phyloP scores from a whole-genome alignment of 2,113 vertebrate species.

The Anguilla japonica region DNA sequence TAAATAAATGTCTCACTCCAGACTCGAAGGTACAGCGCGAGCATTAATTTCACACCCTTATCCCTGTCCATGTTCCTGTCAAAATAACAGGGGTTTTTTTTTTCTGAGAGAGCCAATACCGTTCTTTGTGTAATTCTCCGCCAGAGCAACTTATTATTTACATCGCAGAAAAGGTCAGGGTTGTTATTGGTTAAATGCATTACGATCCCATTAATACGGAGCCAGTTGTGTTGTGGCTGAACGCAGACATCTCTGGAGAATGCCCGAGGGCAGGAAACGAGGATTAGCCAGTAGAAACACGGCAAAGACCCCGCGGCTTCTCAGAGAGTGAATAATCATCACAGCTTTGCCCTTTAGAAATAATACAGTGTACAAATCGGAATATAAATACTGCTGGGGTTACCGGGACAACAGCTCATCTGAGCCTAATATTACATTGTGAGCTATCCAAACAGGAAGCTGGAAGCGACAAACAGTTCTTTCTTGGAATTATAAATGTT shows the following conservation, averaged over 20 bases:
- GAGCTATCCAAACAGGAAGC: background rate
- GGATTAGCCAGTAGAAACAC: too few relatives aligned
- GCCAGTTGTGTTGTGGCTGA: background rate
- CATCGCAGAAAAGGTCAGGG: background rate
- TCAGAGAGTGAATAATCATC: too few relatives aligned
- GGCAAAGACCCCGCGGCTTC: too few relatives aligned
- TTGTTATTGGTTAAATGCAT: background rate
- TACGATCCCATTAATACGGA: background rate
- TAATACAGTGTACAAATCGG: too few relatives aligned
- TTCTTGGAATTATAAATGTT: background rate
- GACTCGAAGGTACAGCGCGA: too few relatives aligned
- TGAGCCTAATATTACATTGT: background rate
- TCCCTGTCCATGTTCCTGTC: background rate
- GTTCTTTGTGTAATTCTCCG: background rate
- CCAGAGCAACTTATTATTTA: background rate
- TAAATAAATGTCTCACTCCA: too few relatives aligned
- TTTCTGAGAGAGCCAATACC: background rate
- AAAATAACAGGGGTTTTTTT: background rate
- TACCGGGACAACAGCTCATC: background rate
- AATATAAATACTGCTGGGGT: background rate
- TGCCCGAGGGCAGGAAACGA: too few relatives aligned
- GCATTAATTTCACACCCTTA: slow-evolving; percentile 5
- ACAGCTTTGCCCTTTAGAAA: too few relatives aligned
- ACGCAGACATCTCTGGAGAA: too few relatives aligned
- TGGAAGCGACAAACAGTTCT: background rate